Evolutionary conservation across 2,113 vertebrate genomes (phyloP).

Genomic region (Delphinapterus leucas): DNA sequence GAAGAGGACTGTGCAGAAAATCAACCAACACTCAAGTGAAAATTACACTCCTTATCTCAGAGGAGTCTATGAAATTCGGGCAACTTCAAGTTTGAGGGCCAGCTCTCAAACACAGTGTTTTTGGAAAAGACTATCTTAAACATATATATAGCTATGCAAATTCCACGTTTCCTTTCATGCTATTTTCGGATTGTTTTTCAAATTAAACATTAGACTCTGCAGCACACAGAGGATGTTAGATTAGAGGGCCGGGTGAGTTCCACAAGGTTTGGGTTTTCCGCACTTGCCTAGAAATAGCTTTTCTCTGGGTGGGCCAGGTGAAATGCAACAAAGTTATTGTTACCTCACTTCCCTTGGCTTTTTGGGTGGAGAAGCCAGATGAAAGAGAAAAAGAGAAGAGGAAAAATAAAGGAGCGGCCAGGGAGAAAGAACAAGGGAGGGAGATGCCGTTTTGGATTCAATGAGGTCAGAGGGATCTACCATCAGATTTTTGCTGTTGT

Average conservation of each 20-base stretch:
- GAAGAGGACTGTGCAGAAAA: slow-evolving; percentile 48
- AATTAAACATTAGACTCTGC: slow-evolving; percentile 83
- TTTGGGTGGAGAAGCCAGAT: slow-evolving; percentile 71
- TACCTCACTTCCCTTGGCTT: slow-evolving; percentile 63
- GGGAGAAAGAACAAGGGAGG: slow-evolving; percentile 6
- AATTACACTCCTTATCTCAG: slow-evolving; percentile 81
- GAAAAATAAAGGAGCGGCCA: slow-evolving; percentile 33
- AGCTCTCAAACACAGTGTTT: slow-evolving; percentile 79
- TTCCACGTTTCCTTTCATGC: slow-evolving; percentile 82
- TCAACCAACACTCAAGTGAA: slow-evolving; percentile 62
- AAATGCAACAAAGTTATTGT: slow-evolving; percentile 75
- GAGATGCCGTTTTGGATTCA: background rate
- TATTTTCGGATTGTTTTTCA: slow-evolving; percentile 83
- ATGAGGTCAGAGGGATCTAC: slow-evolving; percentile 12
- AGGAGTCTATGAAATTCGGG: slow-evolving; percentile 67
- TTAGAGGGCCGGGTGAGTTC: slow-evolving; percentile 81
- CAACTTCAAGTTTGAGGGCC: slow-evolving; percentile 73
- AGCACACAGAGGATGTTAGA: slow-evolving; percentile 75
- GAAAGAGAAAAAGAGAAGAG: slow-evolving; percentile 56
- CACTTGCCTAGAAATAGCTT: slow-evolving; percentile 81
- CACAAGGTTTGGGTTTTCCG: slow-evolving; percentile 76
- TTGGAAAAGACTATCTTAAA: slow-evolving; percentile 79
- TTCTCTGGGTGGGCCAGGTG: slow-evolving; percentile 85
- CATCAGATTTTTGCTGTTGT: background rate
- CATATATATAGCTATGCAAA: slow-evolving; percentile 82